Percentiles rank a stretch among this genome's conserved stretches.
These are phyloP conservation scores for Siderastrea siderea DNA, from an alignment of 92 coral and sea anemone genomes.

Conservation along the genomic window DNA sequence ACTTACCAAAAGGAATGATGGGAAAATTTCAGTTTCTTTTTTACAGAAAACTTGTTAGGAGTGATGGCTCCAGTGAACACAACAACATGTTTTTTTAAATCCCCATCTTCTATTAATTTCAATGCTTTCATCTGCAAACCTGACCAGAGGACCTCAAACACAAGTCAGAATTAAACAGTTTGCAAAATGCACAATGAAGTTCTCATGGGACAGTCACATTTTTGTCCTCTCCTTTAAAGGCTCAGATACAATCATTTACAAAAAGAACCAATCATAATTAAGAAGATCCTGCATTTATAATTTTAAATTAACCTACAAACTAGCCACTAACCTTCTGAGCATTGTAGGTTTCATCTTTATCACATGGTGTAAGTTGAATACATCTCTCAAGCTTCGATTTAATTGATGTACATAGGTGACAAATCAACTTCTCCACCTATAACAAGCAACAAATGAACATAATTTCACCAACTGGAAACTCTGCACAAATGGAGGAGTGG, in stretches of 20 bases:
- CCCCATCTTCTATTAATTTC: too few species aligned
- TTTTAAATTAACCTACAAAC: too few species aligned
- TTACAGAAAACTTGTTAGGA: neutral
- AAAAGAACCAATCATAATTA: too few species aligned
- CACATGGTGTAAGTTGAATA: conserved; percentile 66
- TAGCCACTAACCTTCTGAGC: conserved; percentile 19
- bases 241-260: too few species aligned
- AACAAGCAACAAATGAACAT: neutral
- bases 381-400: conserved; percentile 81
- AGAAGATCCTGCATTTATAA: too few species aligned
- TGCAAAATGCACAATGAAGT: too few species aligned
- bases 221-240: too few species aligned
- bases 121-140: neutral
- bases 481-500: neutral
- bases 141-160: too few species aligned
- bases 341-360: neutral
- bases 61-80: neutral
- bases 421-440: conserved; percentile 55
- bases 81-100: neutral
- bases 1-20: neutral
- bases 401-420: conserved; percentile 77
- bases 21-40: neutral
- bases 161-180: too few species aligned
- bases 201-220: too few species aligned
- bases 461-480: neutral